A percentile compares a stretch with the other conserved stretches of the same genome.
phyloP scores from a whole-genome alignment of 1,140 invertebrate genomes.

The Nasonia giraulti region DNA sequence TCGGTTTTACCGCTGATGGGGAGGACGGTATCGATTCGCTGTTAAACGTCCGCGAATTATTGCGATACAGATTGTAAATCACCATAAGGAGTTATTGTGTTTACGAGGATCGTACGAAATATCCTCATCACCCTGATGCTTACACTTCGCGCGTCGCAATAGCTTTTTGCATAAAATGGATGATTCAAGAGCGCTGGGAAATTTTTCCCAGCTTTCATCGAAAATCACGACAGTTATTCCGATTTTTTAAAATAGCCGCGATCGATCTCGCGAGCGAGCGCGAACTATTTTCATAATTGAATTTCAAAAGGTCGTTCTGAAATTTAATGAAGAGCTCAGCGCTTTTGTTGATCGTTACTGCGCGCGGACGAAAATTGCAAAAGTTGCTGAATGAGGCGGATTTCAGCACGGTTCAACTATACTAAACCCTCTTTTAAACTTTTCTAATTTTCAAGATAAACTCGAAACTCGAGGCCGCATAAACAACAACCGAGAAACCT shows the following conservation, averaged over 20 bases:
- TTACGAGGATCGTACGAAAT: no score
- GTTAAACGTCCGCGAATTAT: not conserved
- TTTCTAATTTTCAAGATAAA: constrained; percentile 7
- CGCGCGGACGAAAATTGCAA: not conserved
- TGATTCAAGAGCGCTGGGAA: no score
- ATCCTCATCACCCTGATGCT: no score
- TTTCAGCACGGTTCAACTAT: not conserved
- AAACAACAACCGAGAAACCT: not conserved
- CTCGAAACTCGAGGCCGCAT: not conserved
- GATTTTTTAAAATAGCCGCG: no score
- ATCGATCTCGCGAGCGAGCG: no score
- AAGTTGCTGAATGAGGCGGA: not conserved
- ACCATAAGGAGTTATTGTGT: no score
- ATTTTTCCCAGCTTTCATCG: no score
- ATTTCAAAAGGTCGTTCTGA: not conserved
- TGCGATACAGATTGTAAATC: no score
- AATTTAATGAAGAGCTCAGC: not conserved
- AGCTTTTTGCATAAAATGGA: no score
- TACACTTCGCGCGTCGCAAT: no score
- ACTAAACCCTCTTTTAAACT: not conserved
- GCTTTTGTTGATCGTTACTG: not conserved
- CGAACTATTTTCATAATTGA: not conserved
- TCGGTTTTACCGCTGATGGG: not conserved
- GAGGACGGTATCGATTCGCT: not conserved
- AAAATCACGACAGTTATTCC: no score